Conservation (phyloP, 2,888 invertebrate species). For the Noctua comes region DNA sequence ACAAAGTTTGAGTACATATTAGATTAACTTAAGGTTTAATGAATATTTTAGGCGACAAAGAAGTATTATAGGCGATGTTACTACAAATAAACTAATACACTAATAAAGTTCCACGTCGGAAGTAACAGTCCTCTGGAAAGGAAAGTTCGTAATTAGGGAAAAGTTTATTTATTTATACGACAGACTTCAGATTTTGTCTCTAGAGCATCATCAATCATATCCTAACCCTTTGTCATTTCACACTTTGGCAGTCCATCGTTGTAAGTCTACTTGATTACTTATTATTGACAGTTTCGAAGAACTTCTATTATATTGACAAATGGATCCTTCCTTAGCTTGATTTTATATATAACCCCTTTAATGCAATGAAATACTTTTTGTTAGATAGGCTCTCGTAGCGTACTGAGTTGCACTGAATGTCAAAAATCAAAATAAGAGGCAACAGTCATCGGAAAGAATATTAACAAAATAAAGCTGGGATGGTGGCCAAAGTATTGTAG, state of each 20-base stretch:
- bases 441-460: neutral
- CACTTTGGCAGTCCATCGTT: slow-evolving; percentile 7
- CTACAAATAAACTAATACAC: neutral
- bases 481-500: neutral
- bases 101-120: neutral
- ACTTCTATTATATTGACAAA: neutral
- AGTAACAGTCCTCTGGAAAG: neutral
- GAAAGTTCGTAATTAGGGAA: neutral
- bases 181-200: neutral
- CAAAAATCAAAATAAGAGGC: neutral
- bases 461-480: neutral
- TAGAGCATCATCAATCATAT: slow-evolving; percentile 23
- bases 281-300: neutral
- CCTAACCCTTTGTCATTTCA: neutral
- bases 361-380: neutral
- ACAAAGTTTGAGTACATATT: slow-evolving; percentile 44
- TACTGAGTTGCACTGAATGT: neutral
- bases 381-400: too few relatives aligned
- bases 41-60: slow-evolving; percentile 19
- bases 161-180: neutral
- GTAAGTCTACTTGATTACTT: neutral
- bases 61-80: neutral
- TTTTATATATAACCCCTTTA: neutral
- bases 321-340: neutral
- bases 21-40: slow-evolving; percentile 33